Base-by-base conservation (phyloP, 2,797 vertebrate species). In the Bovichtus variegatus region DNA sequence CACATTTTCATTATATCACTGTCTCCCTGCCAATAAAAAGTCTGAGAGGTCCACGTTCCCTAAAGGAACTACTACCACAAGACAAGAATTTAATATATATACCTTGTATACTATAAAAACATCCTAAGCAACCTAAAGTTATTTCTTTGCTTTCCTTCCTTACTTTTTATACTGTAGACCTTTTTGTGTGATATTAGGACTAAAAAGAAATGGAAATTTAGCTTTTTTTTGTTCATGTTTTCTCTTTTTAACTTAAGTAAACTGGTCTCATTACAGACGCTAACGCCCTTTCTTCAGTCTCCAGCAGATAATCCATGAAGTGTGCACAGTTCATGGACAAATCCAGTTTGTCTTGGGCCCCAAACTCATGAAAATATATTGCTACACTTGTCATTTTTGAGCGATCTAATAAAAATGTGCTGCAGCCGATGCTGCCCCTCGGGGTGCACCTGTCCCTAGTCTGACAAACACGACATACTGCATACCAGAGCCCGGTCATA, bases 331-430 rank as follows among this genome's bases (percentile, higher is more conserved):
- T 40, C 6, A 29, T 16, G 1, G 15, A 67, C 11, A 19, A 75
- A 50, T 29, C 15, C 5, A 15, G 10, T 21, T 25, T 34, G 54
- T 81, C 44, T 40, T 47, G 18, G 16, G 31, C 41, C n/a, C 31
- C 6, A 29, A 62, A 47, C 57, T 69, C 49, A 40, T 47, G 34
- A 64, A 69, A 80, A 73, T 46, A 60, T 71, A 46, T 66, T 75
- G 51, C 61, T 83, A 53, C 21, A 65, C 43, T 72, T 78, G 69
- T 61, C 73, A 76, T 84, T 74, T 83, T 71, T 63, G 10, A 63
- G 31, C 63, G 44, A 76, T 76, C 53, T 66, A 69, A 74, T 21
- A 86, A 58, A 86, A 81, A 69, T 55, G 74, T 58, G 21, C 29
- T 36, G 25, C 23, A 69, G 19, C 49, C 23, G 53, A 16, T 67